A percentile compares a stretch with the other conserved stretches of the same genome.
Evolutionary conservation across 2,113 vertebrate genomes (phyloP).

Genomic region (Beaufortia kweichowensis): DNA sequence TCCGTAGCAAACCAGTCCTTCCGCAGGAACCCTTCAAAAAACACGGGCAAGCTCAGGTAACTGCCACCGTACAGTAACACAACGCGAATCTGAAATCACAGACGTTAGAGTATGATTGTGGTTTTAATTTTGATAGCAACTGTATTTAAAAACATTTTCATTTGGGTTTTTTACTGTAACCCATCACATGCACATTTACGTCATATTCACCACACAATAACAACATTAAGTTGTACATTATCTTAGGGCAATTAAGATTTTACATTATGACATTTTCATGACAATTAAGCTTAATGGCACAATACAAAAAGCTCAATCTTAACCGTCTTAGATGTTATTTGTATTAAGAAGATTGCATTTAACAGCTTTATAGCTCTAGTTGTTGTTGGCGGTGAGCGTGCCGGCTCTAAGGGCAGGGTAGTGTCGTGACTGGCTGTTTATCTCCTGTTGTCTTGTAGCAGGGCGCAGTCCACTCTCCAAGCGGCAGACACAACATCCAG

Average conservation of each 20-base stretch:
- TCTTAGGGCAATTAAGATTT: neutral
- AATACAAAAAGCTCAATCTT: no score
- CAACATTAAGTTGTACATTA: neutral
- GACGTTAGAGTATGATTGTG: neutral
- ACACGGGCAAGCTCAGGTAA: constrained; percentile 95
- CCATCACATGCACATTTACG: neutral
- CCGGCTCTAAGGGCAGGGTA: constrained; percentile 50
- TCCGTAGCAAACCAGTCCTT: constrained; percentile 95
- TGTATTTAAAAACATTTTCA: no score
- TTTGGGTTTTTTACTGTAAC: neutral
- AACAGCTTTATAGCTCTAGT: neutral
- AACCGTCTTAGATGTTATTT: no score
- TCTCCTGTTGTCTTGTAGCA: constrained; percentile 75
- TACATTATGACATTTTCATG: no score
- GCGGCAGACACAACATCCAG: constrained; percentile 79
- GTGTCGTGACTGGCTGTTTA: constrained; percentile 71
- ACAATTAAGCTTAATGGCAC: no score
- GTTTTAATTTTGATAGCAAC: no score
- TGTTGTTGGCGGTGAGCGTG: neutral
- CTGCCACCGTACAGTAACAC: neutral
- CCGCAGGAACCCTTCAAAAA: constrained; percentile 91
- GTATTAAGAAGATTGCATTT: no score
- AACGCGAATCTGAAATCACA: neutral
- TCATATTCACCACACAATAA: neutral
- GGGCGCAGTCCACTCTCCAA: constrained; percentile 75